These are phyloP conservation scores for Aramus guarauna DNA, from an alignment of 2,113 vertebrate genomes.

Conservation along the genomic window DNA sequence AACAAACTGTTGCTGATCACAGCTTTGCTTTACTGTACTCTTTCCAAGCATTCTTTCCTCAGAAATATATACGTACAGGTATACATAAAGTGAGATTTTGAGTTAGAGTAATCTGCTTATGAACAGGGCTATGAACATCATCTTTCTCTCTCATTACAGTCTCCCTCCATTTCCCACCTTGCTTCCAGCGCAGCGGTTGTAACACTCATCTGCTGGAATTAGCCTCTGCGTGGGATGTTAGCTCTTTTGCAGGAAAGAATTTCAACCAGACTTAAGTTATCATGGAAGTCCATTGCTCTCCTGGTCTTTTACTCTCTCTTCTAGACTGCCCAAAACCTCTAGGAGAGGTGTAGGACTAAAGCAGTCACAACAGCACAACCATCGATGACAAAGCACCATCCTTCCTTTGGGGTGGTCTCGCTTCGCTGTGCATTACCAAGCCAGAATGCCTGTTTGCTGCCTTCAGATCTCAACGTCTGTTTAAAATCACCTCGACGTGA, in stretches of 20 bases:
- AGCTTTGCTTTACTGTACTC: neutral
- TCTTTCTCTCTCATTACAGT: neutral
- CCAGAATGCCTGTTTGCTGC: fast-evolving
- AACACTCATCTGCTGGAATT: neutral
- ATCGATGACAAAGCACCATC: neutral
- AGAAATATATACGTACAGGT: neutral
- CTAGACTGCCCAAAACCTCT: neutral
- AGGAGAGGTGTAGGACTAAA: neutral
- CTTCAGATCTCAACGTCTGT: neutral
- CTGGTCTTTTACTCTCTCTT: neutral
- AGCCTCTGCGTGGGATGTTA: neutral
- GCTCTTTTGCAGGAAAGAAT: neutral
- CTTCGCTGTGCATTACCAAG: neutral
- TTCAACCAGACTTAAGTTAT: neutral
- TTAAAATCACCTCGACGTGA: neutral
- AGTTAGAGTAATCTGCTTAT: neutral
- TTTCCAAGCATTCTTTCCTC: neutral
- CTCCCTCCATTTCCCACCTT: neutral
- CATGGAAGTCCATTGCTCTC: neutral
- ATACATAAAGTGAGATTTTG: neutral
- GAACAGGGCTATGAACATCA: neutral
- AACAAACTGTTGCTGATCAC: neutral
- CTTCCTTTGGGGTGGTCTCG: neutral
- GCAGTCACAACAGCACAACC: neutral
- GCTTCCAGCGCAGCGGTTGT: fast-evolving